Percentiles rank a stretch among this genome's conserved stretches.
phyloP scores from a whole-genome alignment of 2,888 invertebrate species.

The Tetragonisca angustula region DNA sequence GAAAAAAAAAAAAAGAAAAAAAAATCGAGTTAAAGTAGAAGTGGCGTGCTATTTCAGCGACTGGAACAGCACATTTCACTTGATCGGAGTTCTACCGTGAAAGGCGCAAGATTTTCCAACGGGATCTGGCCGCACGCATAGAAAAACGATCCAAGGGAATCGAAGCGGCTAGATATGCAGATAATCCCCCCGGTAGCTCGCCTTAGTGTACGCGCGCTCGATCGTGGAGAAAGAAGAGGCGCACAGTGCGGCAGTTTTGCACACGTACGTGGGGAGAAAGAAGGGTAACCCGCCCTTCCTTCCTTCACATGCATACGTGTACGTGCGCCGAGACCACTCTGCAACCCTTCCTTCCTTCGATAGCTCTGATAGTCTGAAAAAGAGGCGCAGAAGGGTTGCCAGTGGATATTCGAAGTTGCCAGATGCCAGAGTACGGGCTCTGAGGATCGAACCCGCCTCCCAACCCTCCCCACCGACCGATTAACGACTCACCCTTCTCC shows the following conservation, averaged over 20 bases:
- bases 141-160: slow-evolving; percentile 14
- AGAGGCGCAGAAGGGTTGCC: slow-evolving; percentile 57
- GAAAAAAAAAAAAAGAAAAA: not conserved
- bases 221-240: slow-evolving; percentile 30
- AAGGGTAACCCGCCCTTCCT: slow-evolving; percentile 26
- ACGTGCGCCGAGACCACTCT: slow-evolving; percentile 52
- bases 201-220: slow-evolving; percentile 21
- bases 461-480: slow-evolving; percentile 28
- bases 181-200: not conserved
- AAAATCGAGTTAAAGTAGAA: no score
- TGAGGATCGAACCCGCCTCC: slow-evolving; percentile 53
- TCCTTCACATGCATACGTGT: not conserved
- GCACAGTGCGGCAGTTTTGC: not conserved
- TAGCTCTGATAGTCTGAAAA: slow-evolving; percentile 55
- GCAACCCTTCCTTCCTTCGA: slow-evolving; percentile 55
- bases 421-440: slow-evolving; percentile 45
- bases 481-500: slow-evolving; percentile 54
- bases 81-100: not conserved
- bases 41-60: no score
- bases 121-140: not conserved
- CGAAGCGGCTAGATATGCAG: slow-evolving; percentile 8
- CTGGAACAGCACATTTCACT: no score
- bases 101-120: not conserved
- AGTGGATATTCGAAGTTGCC: slow-evolving; percentile 59
- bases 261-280: slow-evolving; percentile 9